Percentiles rank a stretch among this genome's conserved stretches.
Evolutionary conservation across 2,888 invertebrate species (phyloP).

Genomic region (Gryllus longicercus): DNA sequence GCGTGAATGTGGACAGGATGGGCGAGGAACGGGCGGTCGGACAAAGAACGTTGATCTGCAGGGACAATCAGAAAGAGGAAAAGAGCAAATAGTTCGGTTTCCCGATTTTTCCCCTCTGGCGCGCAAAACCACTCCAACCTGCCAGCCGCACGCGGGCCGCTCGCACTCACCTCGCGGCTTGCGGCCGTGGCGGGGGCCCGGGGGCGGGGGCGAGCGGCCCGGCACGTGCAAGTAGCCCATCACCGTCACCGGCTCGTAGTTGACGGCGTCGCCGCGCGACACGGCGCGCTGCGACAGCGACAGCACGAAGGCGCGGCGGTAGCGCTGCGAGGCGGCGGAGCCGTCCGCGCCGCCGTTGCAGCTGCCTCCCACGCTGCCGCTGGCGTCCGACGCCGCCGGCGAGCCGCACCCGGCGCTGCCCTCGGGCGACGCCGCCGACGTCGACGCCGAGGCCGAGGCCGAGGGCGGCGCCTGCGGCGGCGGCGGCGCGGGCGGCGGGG

Average conservation of each 20-base stretch:
- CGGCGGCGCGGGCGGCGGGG: conserved; percentile 39
- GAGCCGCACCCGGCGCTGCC: conserved; percentile 19
- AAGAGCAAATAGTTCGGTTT: neutral
- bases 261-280: conserved; percentile 66
- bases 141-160: no score
- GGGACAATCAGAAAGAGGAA: neutral
- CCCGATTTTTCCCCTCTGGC: no score
- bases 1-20: neutral
- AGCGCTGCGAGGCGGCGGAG: conserved; percentile 38
- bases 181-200: conserved; percentile 38
- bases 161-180: conserved; percentile 29
- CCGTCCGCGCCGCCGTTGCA: neutral
- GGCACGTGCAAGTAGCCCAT: conserved; percentile 59
- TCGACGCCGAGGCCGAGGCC: no score
- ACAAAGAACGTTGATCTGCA: neutral
- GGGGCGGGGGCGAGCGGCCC: conserved; percentile 38
- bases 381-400: conserved; percentile 29
- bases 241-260: conserved; percentile 67
- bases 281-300: conserved; percentile 59
- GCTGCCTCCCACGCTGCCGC: conserved; percentile 19
- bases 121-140: no score
- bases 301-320: conserved; percentile 50
- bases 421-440: conserved; percentile 12
- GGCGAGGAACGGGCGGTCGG: neutral
- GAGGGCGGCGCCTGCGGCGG: conserved; percentile 18